Percentiles rank a stretch among this genome's conserved stretches.
These are phyloP conservation scores for Barypeithes pellucidus DNA, from an alignment of 2,888 invertebrate species.

Conservation along the genomic window DNA sequence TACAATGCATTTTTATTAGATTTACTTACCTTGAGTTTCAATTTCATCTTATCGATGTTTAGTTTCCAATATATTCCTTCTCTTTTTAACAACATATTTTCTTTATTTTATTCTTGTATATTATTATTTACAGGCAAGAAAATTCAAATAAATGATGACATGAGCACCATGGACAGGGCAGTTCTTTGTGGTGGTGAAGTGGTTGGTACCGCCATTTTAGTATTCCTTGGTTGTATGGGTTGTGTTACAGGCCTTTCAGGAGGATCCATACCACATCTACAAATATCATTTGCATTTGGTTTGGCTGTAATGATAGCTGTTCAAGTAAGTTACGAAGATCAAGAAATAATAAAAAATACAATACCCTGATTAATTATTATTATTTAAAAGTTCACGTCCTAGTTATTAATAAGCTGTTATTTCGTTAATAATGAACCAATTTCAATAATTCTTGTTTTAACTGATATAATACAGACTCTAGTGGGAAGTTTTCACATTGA, in stretches of 20 bases:
- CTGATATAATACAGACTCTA: too few relatives aligned
- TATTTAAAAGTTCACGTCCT: too few relatives aligned
- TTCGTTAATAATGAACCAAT: too few relatives aligned
- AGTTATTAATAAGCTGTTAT: too few relatives aligned
- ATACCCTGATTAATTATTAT: too few relatives aligned
- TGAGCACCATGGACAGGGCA: constrained; percentile 65
- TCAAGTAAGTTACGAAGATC: constrained; percentile 73
- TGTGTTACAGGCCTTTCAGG: constrained; percentile 71
- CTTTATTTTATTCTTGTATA: not conserved
- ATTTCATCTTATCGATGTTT: too few relatives aligned
- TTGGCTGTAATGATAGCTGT: constrained; percentile 80
- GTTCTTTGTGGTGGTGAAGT: constrained; percentile 74
- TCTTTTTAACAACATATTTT: too few relatives aligned
- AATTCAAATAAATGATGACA: constrained; percentile 63
- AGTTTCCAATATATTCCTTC: not conserved
- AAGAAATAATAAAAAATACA: too few relatives aligned
- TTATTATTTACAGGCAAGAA: constrained; percentile 59
- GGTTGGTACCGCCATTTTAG: constrained; percentile 79
- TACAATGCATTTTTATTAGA: too few relatives aligned
- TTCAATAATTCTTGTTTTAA: too few relatives aligned
- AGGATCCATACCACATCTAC: constrained; percentile 70
- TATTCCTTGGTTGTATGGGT: constrained; percentile 85
- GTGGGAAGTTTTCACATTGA: too few relatives aligned
- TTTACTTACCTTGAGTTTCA: too few relatives aligned
- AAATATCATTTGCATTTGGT: constrained; percentile 78